phyloP scores from a whole-genome alignment of 2,888 invertebrate genomes.

The Leptinotarsa peninsularis region DNA sequence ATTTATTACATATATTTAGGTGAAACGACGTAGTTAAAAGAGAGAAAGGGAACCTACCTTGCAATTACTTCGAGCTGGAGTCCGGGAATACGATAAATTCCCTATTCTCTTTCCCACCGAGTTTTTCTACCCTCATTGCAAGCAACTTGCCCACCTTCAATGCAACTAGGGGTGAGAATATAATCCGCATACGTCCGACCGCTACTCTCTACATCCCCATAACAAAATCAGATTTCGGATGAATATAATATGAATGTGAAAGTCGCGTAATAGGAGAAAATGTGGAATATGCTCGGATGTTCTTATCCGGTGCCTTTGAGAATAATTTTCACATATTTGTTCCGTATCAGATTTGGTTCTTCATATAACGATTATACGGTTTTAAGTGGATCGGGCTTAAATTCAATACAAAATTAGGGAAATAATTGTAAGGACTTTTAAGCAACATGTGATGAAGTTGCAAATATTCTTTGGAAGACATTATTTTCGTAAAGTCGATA shows the following conservation, averaged over 20 bases:
- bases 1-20: slow-evolving; percentile 40
- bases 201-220: slow-evolving; percentile 21
- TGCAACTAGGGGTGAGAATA: slow-evolving; percentile 38
- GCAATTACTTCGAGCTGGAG: slow-evolving; percentile 38
- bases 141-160: slow-evolving; percentile 40
- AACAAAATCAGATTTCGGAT: slow-evolving; percentile 29
- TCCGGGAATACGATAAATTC: slow-evolving; percentile 41
- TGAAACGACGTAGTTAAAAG: slow-evolving; percentile 36
- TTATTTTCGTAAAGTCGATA: too few species aligned
- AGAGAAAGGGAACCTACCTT: slow-evolving; percentile 39
- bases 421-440: too few species aligned
- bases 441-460: too few species aligned
- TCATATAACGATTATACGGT: neutral
- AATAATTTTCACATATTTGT: neutral
- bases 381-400: too few species aligned
- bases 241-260: slow-evolving; percentile 17
- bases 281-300: slow-evolving; percentile 4
- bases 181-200: slow-evolving; percentile 37
- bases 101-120: slow-evolving; percentile 37
- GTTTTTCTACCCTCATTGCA: slow-evolving; percentile 41
- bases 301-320: neutral
- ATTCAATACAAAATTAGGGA: too few species aligned
- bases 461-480: too few species aligned
- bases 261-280: slow-evolving; percentile 9
- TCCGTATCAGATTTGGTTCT: neutral